phyloP scores from a whole-genome alignment of 2,113 vertebrate species.

The Nycticryphes semicollaris region DNA sequence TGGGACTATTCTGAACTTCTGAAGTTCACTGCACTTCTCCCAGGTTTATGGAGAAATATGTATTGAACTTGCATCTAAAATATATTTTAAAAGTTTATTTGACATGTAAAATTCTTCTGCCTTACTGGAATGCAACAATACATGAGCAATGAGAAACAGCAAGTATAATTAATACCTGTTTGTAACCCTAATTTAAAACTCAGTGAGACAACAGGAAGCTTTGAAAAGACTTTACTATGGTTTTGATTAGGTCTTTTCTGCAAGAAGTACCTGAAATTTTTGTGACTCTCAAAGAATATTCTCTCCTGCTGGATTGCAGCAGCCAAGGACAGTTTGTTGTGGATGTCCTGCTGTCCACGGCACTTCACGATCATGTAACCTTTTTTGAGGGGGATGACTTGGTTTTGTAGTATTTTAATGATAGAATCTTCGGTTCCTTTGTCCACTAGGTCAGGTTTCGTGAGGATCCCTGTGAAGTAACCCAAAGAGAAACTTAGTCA shows the following conservation, averaged over 20 bases:
- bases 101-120: background rate
- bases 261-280: conserved; percentile 73
- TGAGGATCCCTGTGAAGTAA: conserved; percentile 83
- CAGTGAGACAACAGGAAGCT: background rate
- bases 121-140: background rate
- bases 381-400: conserved; percentile 80
- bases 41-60: background rate
- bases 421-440: conserved; percentile 80
- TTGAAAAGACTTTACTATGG: background rate
- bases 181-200: background rate
- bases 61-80: background rate
- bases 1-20: background rate
- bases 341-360: conserved; percentile 82
- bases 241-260: background rate
- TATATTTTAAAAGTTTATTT: background rate
- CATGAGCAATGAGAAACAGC: background rate
- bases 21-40: background rate
- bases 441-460: conserved; percentile 90
- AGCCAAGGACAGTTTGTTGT: conserved; percentile 71
- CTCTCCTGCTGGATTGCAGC: conserved; percentile 79
- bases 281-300: conserved; percentile 80
- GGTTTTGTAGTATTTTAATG: conserved; percentile 78
- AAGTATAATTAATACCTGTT: background rate
- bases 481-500: background rate
- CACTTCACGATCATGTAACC: conserved; percentile 93